Conservation (phyloP, 1,140 invertebrate genomes). For the Himalopsyche phryganea region DNA sequence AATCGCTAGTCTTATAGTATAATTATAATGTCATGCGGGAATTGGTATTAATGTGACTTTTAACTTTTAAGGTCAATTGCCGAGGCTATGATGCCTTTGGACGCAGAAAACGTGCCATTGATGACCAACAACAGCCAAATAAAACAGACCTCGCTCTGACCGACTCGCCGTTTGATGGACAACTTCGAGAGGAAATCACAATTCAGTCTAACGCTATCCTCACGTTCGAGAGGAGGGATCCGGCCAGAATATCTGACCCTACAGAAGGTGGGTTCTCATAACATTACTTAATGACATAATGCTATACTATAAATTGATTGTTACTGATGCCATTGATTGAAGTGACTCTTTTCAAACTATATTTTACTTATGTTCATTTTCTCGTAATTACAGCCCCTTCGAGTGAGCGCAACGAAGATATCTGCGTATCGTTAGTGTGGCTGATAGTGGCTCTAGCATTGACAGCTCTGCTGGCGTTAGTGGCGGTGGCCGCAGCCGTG, state of each 20-base stretch:
- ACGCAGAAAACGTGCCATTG: conserved; percentile 66
- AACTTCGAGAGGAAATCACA: conserved; percentile 87
- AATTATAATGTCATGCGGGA: no score
- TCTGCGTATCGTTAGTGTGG: conserved; percentile 89
- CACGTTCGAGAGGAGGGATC: conserved; percentile 80
- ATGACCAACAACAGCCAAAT: conserved; percentile 47
- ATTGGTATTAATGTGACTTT: no score
- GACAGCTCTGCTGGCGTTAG: conserved; percentile 84
- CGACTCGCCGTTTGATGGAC: conserved; percentile 66
- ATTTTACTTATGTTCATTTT: not conserved
- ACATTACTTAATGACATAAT: not conserved
- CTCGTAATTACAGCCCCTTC: conserved; percentile 26
- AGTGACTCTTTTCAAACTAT: conserved; percentile 2
- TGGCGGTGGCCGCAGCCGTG: conserved; percentile 89
- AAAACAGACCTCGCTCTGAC: conserved; percentile 58
- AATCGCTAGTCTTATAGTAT: no score
- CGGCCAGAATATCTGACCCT: conserved; percentile 57
- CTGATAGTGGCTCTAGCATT: conserved; percentile 89
- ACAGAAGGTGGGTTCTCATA: conserved; percentile 58
- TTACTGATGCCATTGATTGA: no score
- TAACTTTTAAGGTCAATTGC: conserved; percentile 79
- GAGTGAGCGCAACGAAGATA: conserved; percentile 61
- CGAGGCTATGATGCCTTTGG: conserved; percentile 87
- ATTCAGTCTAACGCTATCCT: conserved; percentile 89
- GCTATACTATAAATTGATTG: conserved; percentile 21